Evolutionary conservation across 2,797 vertebrate species (phyloP).

Genomic region (Tangara arthus): DNA sequence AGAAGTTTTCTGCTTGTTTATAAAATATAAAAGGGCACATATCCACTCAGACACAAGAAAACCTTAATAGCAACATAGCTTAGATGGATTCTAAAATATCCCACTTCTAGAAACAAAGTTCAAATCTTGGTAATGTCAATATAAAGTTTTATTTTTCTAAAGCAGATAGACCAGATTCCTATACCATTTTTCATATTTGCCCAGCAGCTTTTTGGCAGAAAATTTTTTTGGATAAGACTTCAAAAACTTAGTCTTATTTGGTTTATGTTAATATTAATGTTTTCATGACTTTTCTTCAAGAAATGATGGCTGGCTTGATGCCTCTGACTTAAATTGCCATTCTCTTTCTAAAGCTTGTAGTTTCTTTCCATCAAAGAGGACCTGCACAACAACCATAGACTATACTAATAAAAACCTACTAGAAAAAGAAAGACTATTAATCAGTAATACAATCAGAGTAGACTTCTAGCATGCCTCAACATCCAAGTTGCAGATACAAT

Average conservation of each 20-base stretch:
- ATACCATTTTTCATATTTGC: not conserved
- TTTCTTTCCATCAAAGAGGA: not conserved
- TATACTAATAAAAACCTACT: not conserved
- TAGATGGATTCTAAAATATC: not conserved
- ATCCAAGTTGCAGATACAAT: not conserved
- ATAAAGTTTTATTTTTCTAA: conserved; percentile 12
- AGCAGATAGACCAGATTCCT: not conserved
- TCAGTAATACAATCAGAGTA: not conserved
- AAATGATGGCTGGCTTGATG: not conserved
- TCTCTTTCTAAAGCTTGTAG: not conserved
- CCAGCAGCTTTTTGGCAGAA: conserved; percentile 16
- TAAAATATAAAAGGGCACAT: not conserved
- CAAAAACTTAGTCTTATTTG: conserved; percentile 2
- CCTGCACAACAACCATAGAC: not conserved
- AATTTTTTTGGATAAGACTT: not conserved
- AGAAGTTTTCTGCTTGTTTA: not conserved
- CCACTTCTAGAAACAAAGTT: conserved; percentile 10
- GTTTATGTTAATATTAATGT: not conserved
- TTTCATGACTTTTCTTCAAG: conserved; percentile 12
- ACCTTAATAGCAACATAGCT: not conserved
- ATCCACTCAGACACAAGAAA: not conserved
- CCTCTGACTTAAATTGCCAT: not conserved
- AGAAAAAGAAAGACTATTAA: not conserved
- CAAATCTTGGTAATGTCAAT: conserved; percentile 25
- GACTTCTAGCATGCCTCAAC: not conserved